A percentile compares a stretch with the other conserved stretches of the same genome.
Conservation (phyloP, 2,113 vertebrate genomes). For the Merops nubicus region DNA sequence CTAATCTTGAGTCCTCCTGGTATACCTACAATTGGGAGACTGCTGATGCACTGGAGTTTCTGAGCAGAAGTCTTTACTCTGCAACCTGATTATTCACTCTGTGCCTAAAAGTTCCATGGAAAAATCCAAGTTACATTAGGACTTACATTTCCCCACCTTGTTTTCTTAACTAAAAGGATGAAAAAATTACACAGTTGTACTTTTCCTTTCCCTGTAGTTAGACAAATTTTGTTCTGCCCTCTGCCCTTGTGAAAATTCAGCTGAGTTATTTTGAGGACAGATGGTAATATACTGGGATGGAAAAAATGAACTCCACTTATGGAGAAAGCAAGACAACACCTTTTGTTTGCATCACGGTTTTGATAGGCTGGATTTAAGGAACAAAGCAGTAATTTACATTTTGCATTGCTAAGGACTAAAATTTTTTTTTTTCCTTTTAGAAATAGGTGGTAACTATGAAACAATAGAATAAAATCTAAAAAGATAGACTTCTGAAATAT, state of each 20-base stretch:
- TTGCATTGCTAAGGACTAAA: neutral
- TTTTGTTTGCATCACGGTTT: neutral
- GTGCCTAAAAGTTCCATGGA: neutral
- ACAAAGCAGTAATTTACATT: neutral
- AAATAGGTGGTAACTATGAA: neutral
- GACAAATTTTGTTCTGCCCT: neutral
- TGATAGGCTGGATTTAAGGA: neutral
- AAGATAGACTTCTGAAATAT: neutral
- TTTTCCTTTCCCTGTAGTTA: neutral
- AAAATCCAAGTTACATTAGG: neutral
- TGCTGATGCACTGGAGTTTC: conserved; percentile 25
- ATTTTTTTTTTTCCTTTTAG: neutral
- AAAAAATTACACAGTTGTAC: neutral
- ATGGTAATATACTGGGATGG: neutral
- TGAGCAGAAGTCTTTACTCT: neutral
- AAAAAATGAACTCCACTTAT: neutral
- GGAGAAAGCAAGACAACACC: neutral
- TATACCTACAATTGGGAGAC: neutral
- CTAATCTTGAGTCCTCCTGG: conserved; percentile 15
- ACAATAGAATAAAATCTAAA: neutral
- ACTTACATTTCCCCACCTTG: neutral
- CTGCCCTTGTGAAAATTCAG: neutral
- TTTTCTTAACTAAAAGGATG: neutral
- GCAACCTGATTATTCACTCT: neutral
- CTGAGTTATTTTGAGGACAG: neutral